phyloP scores from a whole-genome alignment of 2,113 vertebrate genomes.

The Cyanistes caeruleus region DNA sequence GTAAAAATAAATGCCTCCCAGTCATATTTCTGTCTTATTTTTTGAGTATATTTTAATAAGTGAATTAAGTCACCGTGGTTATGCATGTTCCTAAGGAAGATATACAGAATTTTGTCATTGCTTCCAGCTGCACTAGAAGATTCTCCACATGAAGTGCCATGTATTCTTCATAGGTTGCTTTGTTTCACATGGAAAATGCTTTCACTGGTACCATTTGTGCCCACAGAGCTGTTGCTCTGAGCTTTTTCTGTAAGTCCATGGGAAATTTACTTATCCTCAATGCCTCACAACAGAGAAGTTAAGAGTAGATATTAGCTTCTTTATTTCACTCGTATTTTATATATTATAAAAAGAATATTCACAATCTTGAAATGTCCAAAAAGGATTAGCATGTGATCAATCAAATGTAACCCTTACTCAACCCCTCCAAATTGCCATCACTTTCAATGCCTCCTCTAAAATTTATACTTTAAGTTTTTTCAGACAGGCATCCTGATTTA shows the following conservation, averaged over 20 bases:
- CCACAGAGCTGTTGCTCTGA: not conserved
- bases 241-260: not conserved
- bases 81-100: not conserved
- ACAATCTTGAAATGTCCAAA: not conserved
- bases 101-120: not conserved
- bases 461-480: not conserved
- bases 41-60: not conserved
- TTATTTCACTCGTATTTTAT: not conserved
- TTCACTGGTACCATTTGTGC: not conserved
- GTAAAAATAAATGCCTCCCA: not conserved
- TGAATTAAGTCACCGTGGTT: not conserved
- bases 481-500: constrained; percentile 3
- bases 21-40: not conserved
- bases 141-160: not conserved
- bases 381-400: not conserved
- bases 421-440: not conserved
- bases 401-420: not conserved
- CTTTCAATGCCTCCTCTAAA: not conserved
- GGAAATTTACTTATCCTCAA: not conserved
- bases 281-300: not conserved
- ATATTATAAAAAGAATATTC: not conserved
- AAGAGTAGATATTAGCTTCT: not conserved
- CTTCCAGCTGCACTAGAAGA: not conserved
- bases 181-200: not conserved
- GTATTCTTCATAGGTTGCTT: not conserved